Base-by-base conservation (phyloP, 2,888 invertebrate genomes). In the Lochmaea crataegi region DNA sequence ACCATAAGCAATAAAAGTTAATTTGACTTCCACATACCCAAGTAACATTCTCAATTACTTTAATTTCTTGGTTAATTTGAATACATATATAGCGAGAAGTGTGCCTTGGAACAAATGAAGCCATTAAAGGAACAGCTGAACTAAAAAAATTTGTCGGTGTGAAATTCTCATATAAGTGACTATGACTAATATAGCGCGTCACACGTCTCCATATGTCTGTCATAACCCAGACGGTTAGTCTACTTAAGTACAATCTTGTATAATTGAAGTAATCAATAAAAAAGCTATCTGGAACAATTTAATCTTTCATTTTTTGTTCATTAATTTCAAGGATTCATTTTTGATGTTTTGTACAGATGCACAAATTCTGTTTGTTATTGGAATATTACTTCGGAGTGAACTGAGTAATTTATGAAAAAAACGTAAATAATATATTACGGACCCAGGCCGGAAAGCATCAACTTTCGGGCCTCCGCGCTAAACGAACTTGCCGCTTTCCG, bases 51-150 rank as follows among this genome's bases (percentile, higher is more conserved):
- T 53, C 18, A 16, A 53, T 53, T 16, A 53, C n/a, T 10, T 53
- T 7, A 53, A 16, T 53, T 53, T 53, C 58, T 58, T 38, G 38
- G 38, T 58, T 66, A 53, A 56, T 66, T 66, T 66, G 56, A 56
- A 66, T 66, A 66, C 65, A 48, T 65, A 51, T 65, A 53, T 58
- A 16, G 12, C 12, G 7, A 53, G 56, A 57, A 66, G 65, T 66
- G 56, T 58, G 67, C 42, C 42, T 22, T 45, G 42, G 42, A 58
- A 42, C 57, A 67, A 67, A 67, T 67, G 56, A 67, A 67, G 58
- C 14, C 67, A 56, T 67, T 67, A 57, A 42, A 67, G 58, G 57
- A 58, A 58, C 67, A 58, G 67, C 57, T 67, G 57, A 45, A 58
- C 58, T 58, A 26, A 38, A 45, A 68, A 51, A 60, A 60, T 68